Conservation (phyloP, 2,797 vertebrate genomes). For the Coendou prehensilis region DNA sequence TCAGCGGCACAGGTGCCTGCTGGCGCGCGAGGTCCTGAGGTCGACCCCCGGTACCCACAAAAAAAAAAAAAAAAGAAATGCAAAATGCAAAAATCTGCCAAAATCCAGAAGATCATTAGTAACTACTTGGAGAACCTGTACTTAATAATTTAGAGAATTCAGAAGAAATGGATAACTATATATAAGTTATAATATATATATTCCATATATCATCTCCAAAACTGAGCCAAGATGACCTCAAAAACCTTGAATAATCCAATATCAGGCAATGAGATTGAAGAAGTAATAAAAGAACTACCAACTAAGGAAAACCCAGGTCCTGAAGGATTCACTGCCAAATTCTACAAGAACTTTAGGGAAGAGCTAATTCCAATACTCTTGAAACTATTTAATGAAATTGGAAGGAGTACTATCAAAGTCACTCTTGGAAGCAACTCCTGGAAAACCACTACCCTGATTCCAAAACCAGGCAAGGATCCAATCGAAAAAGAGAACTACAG, state of each 20-base stretch:
- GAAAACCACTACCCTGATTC: background rate
- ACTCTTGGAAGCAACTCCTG: background rate
- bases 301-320: background rate
- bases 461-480: background rate
- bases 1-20: no score
- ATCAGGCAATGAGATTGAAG: background rate
- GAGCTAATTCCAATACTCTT: background rate
- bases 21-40: no score
- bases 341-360: background rate
- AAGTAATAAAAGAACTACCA: background rate
- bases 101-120: background rate
- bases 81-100: background rate
- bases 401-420: background rate
- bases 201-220: no score
- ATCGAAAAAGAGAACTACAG: background rate
- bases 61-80: no score
- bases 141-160: background rate
- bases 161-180: background rate
- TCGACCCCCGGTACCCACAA: no score
- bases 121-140: background rate
- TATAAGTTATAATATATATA: no score
- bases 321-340: background rate
- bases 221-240: background rate
- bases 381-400: background rate
- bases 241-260: background rate